Evolutionary conservation across 2,888 invertebrate genomes (phyloP).

Genomic region (Heterodera filipjevi): DNA sequence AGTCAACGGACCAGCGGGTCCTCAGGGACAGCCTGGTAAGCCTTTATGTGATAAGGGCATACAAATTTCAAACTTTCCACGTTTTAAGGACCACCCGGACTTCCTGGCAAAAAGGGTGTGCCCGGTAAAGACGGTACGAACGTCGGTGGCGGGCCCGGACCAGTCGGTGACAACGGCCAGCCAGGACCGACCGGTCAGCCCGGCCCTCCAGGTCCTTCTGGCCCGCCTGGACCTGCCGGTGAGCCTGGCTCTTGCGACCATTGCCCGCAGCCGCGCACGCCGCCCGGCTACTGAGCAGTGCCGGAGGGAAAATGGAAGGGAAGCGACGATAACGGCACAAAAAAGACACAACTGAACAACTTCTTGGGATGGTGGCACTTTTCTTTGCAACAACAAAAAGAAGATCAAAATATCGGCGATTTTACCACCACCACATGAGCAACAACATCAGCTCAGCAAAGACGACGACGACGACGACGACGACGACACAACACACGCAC

Average conservation of each 20-base stretch:
- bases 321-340: not conserved
- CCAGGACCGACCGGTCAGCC: slow-evolving; percentile 54
- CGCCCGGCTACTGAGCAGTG: slow-evolving; percentile 51
- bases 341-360: not conserved
- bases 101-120: slow-evolving; percentile 40
- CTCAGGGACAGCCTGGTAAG: slow-evolving; percentile 50
- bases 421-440: not conserved
- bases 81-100: slow-evolving; percentile 50
- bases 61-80: not conserved
- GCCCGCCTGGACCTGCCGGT: slow-evolving; percentile 43
- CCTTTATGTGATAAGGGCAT: too few species aligned
- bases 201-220: slow-evolving; percentile 54
- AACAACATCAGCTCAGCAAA: not conserved
- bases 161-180: slow-evolving; percentile 50
- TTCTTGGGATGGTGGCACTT: slow-evolving; percentile 17
- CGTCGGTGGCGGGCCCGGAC: slow-evolving; percentile 46
- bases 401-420: slow-evolving; percentile 11
- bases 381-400: slow-evolving; percentile 9
- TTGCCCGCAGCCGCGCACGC: slow-evolving; percentile 62
- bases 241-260: slow-evolving; percentile 62
- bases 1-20: slow-evolving; percentile 55
- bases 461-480: slow-evolving; percentile 12
- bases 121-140: slow-evolving; percentile 51
- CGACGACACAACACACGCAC: slow-evolving; percentile 22
- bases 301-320: not conserved